phyloP scores from a whole-genome alignment of 37 sponge, comb jelly and placozoan species.

The Halisarca cf. caerulea region DNA sequence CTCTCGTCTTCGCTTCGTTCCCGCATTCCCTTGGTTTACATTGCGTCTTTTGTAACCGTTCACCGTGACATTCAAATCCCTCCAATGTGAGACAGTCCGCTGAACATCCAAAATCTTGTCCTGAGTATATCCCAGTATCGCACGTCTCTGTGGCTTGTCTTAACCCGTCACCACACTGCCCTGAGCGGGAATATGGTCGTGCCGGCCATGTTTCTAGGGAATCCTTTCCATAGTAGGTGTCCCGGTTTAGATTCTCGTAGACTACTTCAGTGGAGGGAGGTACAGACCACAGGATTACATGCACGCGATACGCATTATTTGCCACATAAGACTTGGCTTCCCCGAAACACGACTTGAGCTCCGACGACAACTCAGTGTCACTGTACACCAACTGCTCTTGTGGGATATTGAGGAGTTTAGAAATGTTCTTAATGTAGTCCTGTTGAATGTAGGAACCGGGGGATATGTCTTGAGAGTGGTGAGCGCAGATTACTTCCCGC shows the following conservation, averaged over 20 bases:
- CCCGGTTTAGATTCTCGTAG: background rate
- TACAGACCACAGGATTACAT: background rate
- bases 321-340: background rate
- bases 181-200: background rate
- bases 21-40: slow-evolving; percentile 53
- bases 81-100: background rate
- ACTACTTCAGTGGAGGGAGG: background rate
- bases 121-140: slow-evolving; percentile 29
- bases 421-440: background rate
- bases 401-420: background rate
- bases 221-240: background rate
- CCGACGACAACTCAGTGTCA: background rate
- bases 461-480: background rate
- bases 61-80: slow-evolving; percentile 43
- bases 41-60: slow-evolving; percentile 3
- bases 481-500: background rate
- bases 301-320: background rate
- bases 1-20: slow-evolving; percentile 39
- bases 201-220: background rate
- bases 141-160: slow-evolving; percentile 67
- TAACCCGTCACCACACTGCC: slow-evolving; percentile 62
- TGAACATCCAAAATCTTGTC: slow-evolving; percentile 22
- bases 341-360: background rate
- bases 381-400: background rate
- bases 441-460: background rate